Evolutionary conservation across 1,140 invertebrate species (phyloP).

Genomic region (Calliopsis andreniformis): DNA sequence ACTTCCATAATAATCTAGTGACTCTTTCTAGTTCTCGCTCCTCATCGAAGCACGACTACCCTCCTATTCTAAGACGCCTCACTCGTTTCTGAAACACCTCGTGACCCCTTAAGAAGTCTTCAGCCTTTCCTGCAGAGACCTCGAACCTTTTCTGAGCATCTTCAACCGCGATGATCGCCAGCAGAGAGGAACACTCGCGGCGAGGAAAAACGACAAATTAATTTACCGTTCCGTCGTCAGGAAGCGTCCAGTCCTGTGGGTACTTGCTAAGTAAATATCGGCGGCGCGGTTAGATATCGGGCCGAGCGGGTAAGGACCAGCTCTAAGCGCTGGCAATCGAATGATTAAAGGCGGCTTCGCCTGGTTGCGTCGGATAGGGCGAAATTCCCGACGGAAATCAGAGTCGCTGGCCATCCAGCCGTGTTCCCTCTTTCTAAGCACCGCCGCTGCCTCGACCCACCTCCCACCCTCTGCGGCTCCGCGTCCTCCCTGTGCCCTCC

Average conservation of each 20-base stretch:
- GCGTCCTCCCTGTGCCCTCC: conserved; percentile 36
- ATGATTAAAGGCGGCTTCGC: conserved; percentile 78
- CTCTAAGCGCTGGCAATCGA: conserved; percentile 76
- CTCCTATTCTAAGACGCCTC: too few species aligned
- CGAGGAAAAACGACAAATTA: conserved; percentile 49
- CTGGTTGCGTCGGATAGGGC: conserved; percentile 67
- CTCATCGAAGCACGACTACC: too few species aligned
- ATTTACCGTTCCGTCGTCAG: conserved; percentile 41
- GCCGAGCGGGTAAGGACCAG: conserved; percentile 48
- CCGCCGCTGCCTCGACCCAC: conserved; percentile 21
- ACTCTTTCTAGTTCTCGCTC: too few species aligned
- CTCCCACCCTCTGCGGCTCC: conserved; percentile 11
- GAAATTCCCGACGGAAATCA: conserved; percentile 79
- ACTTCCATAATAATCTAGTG: too few species aligned
- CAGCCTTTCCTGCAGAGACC: too few species aligned
- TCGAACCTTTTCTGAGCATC: too few species aligned
- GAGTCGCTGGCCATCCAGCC: conserved; percentile 70
- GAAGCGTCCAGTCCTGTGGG: conserved; percentile 44
- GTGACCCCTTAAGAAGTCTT: too few species aligned
- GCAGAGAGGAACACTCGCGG: too few species aligned
- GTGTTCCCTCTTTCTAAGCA: conserved; percentile 61
- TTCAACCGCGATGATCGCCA: too few species aligned
- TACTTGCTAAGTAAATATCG: conserved; percentile 57
- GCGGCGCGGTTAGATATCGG: conserved; percentile 52
- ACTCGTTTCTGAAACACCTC: too few species aligned